Conservation (phyloP, 2,888 invertebrate species). For the Minunthozetes semirufus region DNA sequence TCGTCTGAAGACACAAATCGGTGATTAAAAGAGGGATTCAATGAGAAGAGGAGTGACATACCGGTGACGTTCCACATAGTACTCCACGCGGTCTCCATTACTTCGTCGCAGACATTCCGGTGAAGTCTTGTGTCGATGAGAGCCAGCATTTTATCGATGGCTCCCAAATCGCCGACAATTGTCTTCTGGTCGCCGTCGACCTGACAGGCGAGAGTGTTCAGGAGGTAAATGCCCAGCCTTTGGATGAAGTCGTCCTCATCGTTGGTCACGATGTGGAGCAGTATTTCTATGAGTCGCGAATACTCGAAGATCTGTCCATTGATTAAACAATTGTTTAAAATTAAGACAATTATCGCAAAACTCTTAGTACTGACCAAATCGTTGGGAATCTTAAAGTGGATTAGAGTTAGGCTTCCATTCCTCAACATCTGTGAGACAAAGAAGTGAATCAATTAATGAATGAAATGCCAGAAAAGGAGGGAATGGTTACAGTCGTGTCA, state of each 20-base stretch:
- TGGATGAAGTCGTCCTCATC: constrained; percentile 80
- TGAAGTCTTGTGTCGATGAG: constrained; percentile 74
- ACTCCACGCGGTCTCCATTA: constrained; percentile 95
- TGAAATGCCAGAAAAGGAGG: constrained; percentile 14
- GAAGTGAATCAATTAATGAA: no score
- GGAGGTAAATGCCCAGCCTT: constrained; percentile 79
- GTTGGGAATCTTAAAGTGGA: constrained; percentile 87
- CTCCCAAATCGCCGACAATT: constrained; percentile 80
- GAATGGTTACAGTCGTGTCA: constrained; percentile 60
- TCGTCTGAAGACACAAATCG: constrained; percentile 59
- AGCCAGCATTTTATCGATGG: constrained; percentile 78
- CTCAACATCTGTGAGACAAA: constrained; percentile 73
- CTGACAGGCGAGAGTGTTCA: constrained; percentile 93
- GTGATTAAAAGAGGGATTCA: neutral
- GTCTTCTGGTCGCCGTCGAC: constrained; percentile 88
- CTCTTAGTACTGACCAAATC: constrained; percentile 69
- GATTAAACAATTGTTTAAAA: constrained; percentile 44
- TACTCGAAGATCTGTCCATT: constrained; percentile 74
- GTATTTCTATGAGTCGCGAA: constrained; percentile 71
- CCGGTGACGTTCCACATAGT: constrained; percentile 86
- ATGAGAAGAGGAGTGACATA: neutral
- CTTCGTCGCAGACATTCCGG: constrained; percentile 77
- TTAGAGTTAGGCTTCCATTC: constrained; percentile 88
- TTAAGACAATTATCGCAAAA: constrained; percentile 8
- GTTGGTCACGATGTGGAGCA: constrained; percentile 67